Base-by-base conservation (phyloP, 1,140 invertebrate species). In the Drosophila arizonae region DNA sequence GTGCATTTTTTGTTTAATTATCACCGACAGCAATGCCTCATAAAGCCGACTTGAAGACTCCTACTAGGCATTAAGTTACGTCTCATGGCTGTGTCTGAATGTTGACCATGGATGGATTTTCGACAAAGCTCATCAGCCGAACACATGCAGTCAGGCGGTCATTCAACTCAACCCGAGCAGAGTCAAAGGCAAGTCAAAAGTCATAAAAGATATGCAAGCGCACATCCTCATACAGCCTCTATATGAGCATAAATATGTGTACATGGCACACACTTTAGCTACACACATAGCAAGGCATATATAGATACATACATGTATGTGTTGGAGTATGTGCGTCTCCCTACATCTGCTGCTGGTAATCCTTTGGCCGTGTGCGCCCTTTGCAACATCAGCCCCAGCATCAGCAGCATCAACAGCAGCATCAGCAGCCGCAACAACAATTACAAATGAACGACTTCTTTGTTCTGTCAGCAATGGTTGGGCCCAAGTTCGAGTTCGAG, bases 391-490 rank as follows among this genome's bases (percentile, higher is more conserved):
- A 15, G n/a, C 43, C 6, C 5, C 43, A 45, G 78, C 78, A 72
- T 11, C 43, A n/a, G n/a, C 43, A 8, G n/a, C 43, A 24, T 24
- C 21, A n/a, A n/a, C 43, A 45, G 81, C 78, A 72, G 58, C 26
- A 3, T 3, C 75, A 76, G 71, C 60, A 67, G 55, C 77, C 66
- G 56, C 71, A 72, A 86, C 80, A 90, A 84, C 79, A 90, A 90
- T 90, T 88, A 90, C 87, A 90, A 90, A 90, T 90, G 88, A 87
- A 90, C 82, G 81, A 90, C 81, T 88, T 84, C 87, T 90, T 90
- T 90, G 88, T 89, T 81, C 87, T 90, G 87, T 90, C 87, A 90
- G 87, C 46, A 70, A 68, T 71, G 64, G 60, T 56, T 74, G 77
- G 55, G 71, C 56, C 70, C 33, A 52, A 66, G 68, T 69, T 80